Evolutionary conservation across 2,888 invertebrate genomes (phyloP).

Genomic region (Thyatira batis): DNA sequence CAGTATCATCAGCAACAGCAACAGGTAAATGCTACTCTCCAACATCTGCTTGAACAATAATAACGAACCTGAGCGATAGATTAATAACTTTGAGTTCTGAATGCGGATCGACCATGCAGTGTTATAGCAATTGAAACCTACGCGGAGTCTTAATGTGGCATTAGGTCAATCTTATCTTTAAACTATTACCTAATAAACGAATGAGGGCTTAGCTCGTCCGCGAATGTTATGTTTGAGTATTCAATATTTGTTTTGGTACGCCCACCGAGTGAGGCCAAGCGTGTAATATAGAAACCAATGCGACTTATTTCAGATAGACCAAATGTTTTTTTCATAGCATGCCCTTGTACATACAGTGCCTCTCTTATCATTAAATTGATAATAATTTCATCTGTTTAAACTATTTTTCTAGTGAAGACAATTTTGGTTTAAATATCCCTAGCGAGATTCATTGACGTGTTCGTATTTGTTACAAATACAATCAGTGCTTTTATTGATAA

Average conservation of each 20-base stretch:
- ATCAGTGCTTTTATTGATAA: not conserved
- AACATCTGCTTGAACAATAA: too few species aligned
- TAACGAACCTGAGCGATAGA: too few species aligned
- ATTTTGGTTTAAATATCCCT: not conserved
- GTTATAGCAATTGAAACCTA: not conserved
- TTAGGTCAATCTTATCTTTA: not conserved
- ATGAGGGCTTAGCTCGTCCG: not conserved
- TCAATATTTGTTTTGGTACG: not conserved
- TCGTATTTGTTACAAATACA: not conserved
- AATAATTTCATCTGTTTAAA: not conserved
- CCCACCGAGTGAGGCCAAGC: not conserved
- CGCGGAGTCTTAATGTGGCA: not conserved
- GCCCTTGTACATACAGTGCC: not conserved
- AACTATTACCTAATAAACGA: not conserved
- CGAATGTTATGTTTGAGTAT: not conserved
- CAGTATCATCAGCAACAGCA: conserved; percentile 69
- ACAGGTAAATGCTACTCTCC: conserved; percentile 34
- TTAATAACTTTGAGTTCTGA: not conserved
- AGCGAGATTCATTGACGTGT: not conserved
- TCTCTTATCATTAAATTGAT: not conserved
- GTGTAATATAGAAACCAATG: not conserved
- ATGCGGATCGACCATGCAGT: not conserved
- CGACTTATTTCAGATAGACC: not conserved
- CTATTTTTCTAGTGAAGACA: not conserved
- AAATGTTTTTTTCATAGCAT: not conserved